Base-by-base conservation (phyloP, 2,113 vertebrate species). In the Promerops cafer region DNA sequence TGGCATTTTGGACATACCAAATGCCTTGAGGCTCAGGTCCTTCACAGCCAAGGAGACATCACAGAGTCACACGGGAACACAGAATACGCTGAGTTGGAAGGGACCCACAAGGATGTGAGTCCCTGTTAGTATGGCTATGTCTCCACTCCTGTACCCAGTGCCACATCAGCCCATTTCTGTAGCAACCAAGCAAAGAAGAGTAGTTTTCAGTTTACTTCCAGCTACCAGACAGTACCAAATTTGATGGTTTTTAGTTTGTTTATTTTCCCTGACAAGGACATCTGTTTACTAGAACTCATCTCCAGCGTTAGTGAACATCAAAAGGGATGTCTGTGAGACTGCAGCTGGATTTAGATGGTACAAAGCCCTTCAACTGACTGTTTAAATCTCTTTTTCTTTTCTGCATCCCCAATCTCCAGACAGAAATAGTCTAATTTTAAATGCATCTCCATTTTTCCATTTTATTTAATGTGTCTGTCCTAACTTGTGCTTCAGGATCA, bases 231-330 rank as follows among this genome's bases (percentile, higher is more conserved):
- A 88, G 54, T 33, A 93, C 54, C 50, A 92, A 85, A 74, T 86
- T 17, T 74, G 42, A 77, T 61, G 52, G 1, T 0, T 53, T 76
- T 87, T 89, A 77, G 23, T 84, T 96, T 96, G 49, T 94, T 95
- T 92, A 76, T 90, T 94, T 96, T 88, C 59, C n/a, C 68, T 88
- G 79, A 95, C 92, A 90, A 88, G 82, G 90, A 94, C 88, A 92
- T 92, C 95, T 97, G 83, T 94, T 96, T 92, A 90, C 85, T 77
- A 92, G 90, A 88, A 93, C 71, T 93, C 68, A 77, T 88, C 71
- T 92, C 63, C 63, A 97, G 79, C 8, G 40, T 86, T 91, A 88
- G 66, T 71, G 90, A 96, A 95, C 84, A 94, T 84, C 93, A 82
- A 85, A 95, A 87, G 88, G 57, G 76, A 86, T 19, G 64, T 84